phyloP scores from a whole-genome alignment of 2,888 invertebrate species.

The Hypomecis punctinalis region DNA sequence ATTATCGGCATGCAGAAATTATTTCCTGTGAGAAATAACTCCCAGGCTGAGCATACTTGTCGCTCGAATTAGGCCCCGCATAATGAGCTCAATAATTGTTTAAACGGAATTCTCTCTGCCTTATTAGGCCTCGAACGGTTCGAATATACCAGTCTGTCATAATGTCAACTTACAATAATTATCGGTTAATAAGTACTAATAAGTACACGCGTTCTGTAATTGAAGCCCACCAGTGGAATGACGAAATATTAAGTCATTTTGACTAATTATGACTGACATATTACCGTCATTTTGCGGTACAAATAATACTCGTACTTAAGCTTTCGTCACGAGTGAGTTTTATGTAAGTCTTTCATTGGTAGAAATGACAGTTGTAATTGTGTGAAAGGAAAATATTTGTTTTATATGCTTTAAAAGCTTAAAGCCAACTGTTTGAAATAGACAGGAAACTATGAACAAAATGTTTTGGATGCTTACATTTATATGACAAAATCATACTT shows the following conservation, averaged over 20 bases:
- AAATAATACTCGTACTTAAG: slow-evolving; percentile 11
- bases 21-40: slow-evolving; percentile 56
- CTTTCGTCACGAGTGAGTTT: slow-evolving; percentile 16
- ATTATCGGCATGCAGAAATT: slow-evolving; percentile 72
- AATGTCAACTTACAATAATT: slow-evolving; percentile 54
- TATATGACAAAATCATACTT: neutral
- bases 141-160: slow-evolving; percentile 50
- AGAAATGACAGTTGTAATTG: slow-evolving; percentile 1
- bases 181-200: slow-evolving; percentile 50
- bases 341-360: slow-evolving; percentile 2
- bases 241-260: slow-evolving; percentile 42
- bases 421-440: too few relatives aligned
- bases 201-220: slow-evolving; percentile 32
- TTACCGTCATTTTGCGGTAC: slow-evolving; percentile 22
- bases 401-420: too few relatives aligned
- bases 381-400: too few relatives aligned
- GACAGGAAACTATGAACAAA: too few relatives aligned
- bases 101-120: slow-evolving; percentile 65
- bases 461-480: neutral
- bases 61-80: slow-evolving; percentile 65
- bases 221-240: slow-evolving; percentile 30
- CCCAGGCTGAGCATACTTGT: slow-evolving; percentile 72
- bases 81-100: slow-evolving; percentile 73
- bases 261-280: slow-evolving; percentile 32
- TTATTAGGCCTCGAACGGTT: slow-evolving; percentile 50